Percentiles rank a stretch among this genome's conserved stretches.
Evolutionary conservation across 2,888 invertebrate species (phyloP).

Genomic region (Drosophila seclusa): DNA sequence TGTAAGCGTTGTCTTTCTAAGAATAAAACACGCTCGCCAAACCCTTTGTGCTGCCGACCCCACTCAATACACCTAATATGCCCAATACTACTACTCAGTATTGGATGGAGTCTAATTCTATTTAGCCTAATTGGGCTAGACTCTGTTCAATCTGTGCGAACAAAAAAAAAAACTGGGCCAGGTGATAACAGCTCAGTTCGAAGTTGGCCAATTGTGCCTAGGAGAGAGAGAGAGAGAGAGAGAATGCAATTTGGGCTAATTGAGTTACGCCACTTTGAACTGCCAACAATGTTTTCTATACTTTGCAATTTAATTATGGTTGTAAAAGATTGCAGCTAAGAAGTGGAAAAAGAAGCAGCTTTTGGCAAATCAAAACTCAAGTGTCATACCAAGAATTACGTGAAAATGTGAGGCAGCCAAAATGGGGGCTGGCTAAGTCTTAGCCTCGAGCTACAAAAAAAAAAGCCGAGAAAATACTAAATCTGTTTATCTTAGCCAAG

Average conservation of each 20-base stretch:
- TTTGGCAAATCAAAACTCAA: neutral
- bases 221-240: neutral
- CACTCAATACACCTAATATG: neutral
- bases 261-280: slow-evolving; percentile 10
- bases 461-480: neutral
- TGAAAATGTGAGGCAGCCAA: neutral
- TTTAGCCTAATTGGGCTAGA: slow-evolving; percentile 71
- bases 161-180: slow-evolving; percentile 41
- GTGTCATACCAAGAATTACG: neutral
- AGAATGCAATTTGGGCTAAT: slow-evolving; percentile 44
- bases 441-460: neutral
- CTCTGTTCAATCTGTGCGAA: slow-evolving; percentile 23
- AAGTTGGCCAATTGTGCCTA: neutral
- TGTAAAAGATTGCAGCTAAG: neutral
- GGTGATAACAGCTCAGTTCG: slow-evolving; percentile 11
- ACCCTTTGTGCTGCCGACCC: slow-evolving; percentile 65
- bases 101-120: slow-evolving; percentile 41
- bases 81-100: slow-evolving; percentile 6
- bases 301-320: slow-evolving; percentile 16
- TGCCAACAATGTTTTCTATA: neutral
- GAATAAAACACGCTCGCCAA: slow-evolving; percentile 66
- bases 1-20: slow-evolving; percentile 76
- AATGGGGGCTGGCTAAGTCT: neutral
- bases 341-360: neutral
- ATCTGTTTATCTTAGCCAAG: neutral